These are phyloP conservation scores for Limnephilus lunatus DNA, from an alignment of 2,888 invertebrate species.

Conservation along the genomic window DNA sequence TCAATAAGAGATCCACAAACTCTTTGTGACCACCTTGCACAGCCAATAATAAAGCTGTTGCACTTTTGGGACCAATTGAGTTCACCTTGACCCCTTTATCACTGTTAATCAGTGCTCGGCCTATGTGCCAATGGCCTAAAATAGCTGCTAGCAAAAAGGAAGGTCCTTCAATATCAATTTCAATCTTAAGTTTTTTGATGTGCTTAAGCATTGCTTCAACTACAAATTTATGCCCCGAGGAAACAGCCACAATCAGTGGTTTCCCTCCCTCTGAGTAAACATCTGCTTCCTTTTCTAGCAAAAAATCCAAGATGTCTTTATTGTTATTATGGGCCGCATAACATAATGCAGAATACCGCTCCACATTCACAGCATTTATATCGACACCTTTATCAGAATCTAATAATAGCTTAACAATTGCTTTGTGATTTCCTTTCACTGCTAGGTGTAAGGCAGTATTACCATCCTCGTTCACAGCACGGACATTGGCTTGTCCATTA, in stretches of 20 bases:
- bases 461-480: not conserved
- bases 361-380: not conserved
- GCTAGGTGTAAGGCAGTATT: constrained; percentile 11
- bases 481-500: not conserved
- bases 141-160: not conserved
- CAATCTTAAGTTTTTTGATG: not conserved
- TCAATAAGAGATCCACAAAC: constrained; percentile 13
- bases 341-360: not conserved
- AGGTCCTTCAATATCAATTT: not conserved
- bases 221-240: not conserved
- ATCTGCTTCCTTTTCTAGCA: not conserved
- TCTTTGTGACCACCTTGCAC: constrained; percentile 5
- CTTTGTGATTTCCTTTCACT: not conserved
- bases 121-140: not conserved
- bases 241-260: not conserved
- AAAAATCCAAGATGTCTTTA: not conserved
- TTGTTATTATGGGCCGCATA: not conserved
- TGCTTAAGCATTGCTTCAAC: not conserved
- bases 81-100: not conserved
- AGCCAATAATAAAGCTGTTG: not conserved
- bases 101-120: not conserved
- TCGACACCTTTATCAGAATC: not conserved
- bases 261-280: not conserved
- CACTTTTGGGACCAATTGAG: not conserved
- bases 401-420: not conserved